Conservation (phyloP, 2,888 invertebrate genomes). For the Cataglyphis livida region DNA sequence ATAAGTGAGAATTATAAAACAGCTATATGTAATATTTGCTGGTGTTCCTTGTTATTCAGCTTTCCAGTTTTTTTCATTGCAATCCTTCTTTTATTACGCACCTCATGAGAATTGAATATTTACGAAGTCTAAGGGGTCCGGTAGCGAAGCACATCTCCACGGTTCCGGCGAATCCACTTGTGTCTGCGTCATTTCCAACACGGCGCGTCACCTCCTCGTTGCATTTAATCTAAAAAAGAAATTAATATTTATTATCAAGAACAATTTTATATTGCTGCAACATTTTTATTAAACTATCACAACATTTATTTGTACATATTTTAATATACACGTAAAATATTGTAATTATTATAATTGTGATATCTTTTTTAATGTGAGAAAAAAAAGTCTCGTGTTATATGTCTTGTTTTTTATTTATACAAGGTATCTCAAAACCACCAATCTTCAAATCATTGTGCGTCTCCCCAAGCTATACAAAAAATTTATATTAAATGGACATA, state of each 20-base stretch:
- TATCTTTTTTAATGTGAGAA: neutral
- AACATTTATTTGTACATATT: neutral
- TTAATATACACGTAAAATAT: neutral
- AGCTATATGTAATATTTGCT: neutral
- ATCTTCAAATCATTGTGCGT: neutral
- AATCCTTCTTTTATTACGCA: constrained; percentile 74
- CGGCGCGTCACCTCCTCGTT: constrained; percentile 89
- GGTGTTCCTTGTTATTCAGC: constrained; percentile 22
- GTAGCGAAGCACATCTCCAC: constrained; percentile 93
- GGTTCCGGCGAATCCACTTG: constrained; percentile 93
- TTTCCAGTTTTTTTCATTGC: neutral
- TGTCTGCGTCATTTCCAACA: constrained; percentile 86
- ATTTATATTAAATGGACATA: neutral
- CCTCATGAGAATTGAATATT: constrained; percentile 89
- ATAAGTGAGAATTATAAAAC: neutral
- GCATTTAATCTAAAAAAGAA: constrained; percentile 88
- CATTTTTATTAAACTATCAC: neutral
- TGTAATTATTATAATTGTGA: neutral
- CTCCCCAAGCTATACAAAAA: neutral
- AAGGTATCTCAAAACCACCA: neutral
- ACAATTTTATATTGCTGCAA: neutral
- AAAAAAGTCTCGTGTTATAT: neutral
- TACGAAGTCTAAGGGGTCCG: constrained; percentile 90
- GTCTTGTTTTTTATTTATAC: neutral
- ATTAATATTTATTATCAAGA: constrained; percentile 2